Evolutionary conservation across 2,797 vertebrate species (phyloP).

Genomic region (Gadopsis marmoratus): DNA sequence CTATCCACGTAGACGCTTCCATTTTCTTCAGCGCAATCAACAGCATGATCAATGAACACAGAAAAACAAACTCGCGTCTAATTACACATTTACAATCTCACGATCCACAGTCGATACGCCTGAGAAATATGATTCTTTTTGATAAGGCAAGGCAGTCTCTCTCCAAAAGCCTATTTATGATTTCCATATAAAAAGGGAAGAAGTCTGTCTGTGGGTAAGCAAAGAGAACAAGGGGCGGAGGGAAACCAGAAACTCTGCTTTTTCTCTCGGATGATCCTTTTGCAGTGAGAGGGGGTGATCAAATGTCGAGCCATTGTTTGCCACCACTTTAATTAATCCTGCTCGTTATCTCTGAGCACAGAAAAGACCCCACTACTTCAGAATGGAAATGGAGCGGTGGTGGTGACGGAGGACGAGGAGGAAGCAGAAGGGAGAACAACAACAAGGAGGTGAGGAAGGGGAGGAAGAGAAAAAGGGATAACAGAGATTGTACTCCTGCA

Average conservation of each 20-base stretch:
- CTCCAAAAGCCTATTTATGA: constrained; percentile 64
- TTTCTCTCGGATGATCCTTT: constrained; percentile 67
- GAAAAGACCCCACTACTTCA: constrained; percentile 75
- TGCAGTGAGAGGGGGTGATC: constrained; percentile 63
- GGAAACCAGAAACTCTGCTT: constrained; percentile 53
- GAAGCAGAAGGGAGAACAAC: constrained; percentile 38
- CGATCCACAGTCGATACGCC: constrained; percentile 60
- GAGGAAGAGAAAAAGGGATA: constrained; percentile 46
- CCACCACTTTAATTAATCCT: constrained; percentile 83
- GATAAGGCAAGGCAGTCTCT: constrained; percentile 60
- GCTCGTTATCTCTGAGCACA: constrained; percentile 81
- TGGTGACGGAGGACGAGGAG: constrained; percentile 58
- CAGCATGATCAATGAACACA: constrained; percentile 69
- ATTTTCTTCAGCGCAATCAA: constrained; percentile 61
- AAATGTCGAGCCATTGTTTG: constrained; percentile 84
- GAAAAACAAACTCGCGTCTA: constrained; percentile 70
- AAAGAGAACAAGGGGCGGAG: constrained; percentile 52
- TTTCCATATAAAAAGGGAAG: constrained; percentile 83
- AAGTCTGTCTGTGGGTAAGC: constrained; percentile 56
- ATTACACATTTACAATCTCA: constrained; percentile 79
- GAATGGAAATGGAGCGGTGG: constrained; percentile 77
- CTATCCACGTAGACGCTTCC: constrained; percentile 2
- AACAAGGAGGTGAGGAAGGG: constrained; percentile 55
- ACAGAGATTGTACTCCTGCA: constrained; percentile 55
- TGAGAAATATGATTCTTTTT: constrained; percentile 72